Evolutionary conservation across 2,888 invertebrate species (phyloP), one percentile per base, ranked within the genome.

Genomic region (Danaus chrysippus): DNA sequence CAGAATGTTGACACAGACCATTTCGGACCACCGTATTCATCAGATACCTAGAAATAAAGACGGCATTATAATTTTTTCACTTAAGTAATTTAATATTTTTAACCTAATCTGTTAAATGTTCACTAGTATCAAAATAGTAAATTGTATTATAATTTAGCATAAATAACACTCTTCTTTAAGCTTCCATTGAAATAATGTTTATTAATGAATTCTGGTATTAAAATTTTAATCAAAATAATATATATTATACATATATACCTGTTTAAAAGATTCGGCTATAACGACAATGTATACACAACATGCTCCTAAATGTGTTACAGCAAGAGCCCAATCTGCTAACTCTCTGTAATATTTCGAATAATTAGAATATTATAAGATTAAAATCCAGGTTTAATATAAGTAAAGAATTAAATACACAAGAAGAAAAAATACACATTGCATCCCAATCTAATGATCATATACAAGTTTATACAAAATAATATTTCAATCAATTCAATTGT

Each of bases 231-330:
- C 23, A 34, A 34, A 8, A 23, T 46, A 12, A 13, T 42, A 44
- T 34, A 10, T 17, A 10, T 13, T 5, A n/a, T 13, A 56, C 74
- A 79, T 82, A n/a, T n/a, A n/a, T 76, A 94, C 94, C 90, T 94
- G 93, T 78, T 93, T 90, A 59, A 94, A 92, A 0, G 94, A 93
- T 58, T 93, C 93, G 0, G 95, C 93, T 58, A 96, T 93, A 64
- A 96, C 95, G 0, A 96, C 95, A 0, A 95, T 92, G 73, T 96
- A 96, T 0, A 96, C 96, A 70, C 95, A 95, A 62, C 93, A 92
- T 0, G 95, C 95, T 1, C 94, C 94, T 63, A 93, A 87, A 75
- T 95, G 95, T 0, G 95, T 95, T 0, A 93, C 84, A 62, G 94
- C 93, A 17, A 95, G 76, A 0, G 94, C 93, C 74, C 92, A 89